Base-by-base conservation (phyloP, 2,888 invertebrate species). In the Drosophila borealis region DNA sequence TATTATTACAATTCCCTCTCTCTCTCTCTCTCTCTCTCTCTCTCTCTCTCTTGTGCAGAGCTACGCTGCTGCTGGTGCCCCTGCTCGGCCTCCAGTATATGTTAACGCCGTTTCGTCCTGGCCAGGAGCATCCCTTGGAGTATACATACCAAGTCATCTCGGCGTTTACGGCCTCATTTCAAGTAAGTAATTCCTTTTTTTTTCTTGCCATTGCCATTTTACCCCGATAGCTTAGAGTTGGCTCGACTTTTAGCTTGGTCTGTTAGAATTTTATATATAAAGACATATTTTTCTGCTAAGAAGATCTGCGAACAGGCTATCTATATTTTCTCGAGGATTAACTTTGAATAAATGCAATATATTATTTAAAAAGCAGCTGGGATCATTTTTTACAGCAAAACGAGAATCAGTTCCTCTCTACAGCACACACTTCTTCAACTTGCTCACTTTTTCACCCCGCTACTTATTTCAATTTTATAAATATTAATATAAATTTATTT, bases 51-150 rank as follows among this genome's bases (percentile, higher is more conserved):
- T 29, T 55, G 10, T 92, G 45, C 88, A 95, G 96, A 82, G 98
- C 98, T 54, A 98, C 97, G 0, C 93, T 98, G 86, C 94, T 98
- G 80, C 94, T 98, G 89, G 97, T 98, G 66, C 98, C 98, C 33
- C 94, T 98, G 78, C 93, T 98, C 67, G 98, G 98, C 1, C 94
- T 98, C 57, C 98, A 98, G 93, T 98, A 97, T 92, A 94, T 98
- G 88, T 94, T 98, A 74, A 97, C 96, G 80, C 97, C 97, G 21
- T 96, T 97, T 93, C 94, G 96, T 75, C 98, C 94, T 76, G 94
- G 94, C 75, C 94, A 94, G 54, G 93, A 93, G 80, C 95, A 95
- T 89, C 93, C 95, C 78, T 96, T 95, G 95, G 96, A 96, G 93
- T 94, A 94, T 76, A 94, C 94, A 78, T 98, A 98, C 93, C 97